Evolutionary conservation across 2,888 invertebrate genomes (phyloP), one percentile per base, ranked within the genome.

Genomic region (Patella caerulea): DNA sequence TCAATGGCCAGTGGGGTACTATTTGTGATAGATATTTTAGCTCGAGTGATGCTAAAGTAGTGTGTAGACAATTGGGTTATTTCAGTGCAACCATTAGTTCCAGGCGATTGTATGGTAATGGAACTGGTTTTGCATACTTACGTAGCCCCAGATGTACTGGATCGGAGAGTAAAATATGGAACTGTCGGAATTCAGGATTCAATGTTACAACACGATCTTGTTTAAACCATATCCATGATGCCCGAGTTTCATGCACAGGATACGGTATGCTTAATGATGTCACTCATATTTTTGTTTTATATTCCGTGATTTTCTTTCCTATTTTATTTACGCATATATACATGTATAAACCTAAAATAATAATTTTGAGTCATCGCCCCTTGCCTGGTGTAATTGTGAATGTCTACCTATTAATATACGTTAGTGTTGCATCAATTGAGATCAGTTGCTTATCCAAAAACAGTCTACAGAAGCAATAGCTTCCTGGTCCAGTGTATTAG

Each of bases 221-320:
- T 76, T 77, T 82, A 19, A 83, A 83, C 14, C 84, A 84, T 71
- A 78, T 82, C 71, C 82, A 83, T 78, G 86, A 85, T 72, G 87
- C 86, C 17, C 82, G 84, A 45, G 87, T 87, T 45, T 83, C 83
- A 56, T 87, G 87, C 76, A 85, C 85, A n/a, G 85, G 84, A 71
- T 79, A 81, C 76, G 85, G 87, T 86, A 79, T 75, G 75, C 24
- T 52, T 45, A 45, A 45, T 45, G 45, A 9, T 45, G 45, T 45
- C 45, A 45, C 9, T 45, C 7, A 45, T 5, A 4, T 9, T 45
- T 45, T 45, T 45, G 9, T 7, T 1, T 45, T 45, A 45, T 45
- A 45, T 45, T 45, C 45, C 45, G 45, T 45, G 9, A 7, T 45
- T 45, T 9, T 45, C 45, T 45, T 45, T 45, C 9, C 9, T 45